phyloP scores from a whole-genome alignment of 1,140 invertebrate genomes.

The Micrasema minimum region DNA sequence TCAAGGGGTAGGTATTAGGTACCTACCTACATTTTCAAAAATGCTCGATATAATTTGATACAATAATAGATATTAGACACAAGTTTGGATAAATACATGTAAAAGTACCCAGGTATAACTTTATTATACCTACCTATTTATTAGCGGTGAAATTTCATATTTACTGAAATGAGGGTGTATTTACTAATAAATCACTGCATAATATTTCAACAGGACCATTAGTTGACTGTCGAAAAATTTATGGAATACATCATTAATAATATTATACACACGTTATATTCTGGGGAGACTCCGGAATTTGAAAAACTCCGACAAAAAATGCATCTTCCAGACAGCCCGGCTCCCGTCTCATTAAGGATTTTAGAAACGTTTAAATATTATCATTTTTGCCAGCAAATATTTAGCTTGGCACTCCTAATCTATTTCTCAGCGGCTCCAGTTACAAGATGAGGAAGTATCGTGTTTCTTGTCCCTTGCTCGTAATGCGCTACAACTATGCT shows the following conservation, averaged over 20 bases:
- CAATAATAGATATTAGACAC: too few relatives aligned
- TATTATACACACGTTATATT: too few relatives aligned
- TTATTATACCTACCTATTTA: too few relatives aligned
- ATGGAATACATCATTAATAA: too few relatives aligned
- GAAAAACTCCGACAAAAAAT: neutral
- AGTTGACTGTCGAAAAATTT: too few relatives aligned
- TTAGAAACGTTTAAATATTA: neutral
- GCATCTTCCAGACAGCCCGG: constrained; percentile 40
- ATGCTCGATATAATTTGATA: too few relatives aligned
- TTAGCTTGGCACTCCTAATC: constrained; percentile 42
- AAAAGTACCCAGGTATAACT: too few relatives aligned
- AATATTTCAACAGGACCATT: neutral
- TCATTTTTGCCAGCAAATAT: constrained; percentile 39
- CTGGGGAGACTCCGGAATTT: too few relatives aligned
- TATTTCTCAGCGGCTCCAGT: constrained; percentile 47
- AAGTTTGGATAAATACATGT: too few relatives aligned
- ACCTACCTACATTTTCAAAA: too few relatives aligned
- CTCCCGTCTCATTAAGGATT: constrained; percentile 45
- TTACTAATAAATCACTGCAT: neutral
- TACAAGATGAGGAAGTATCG: constrained; percentile 47
- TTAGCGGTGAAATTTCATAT: neutral
- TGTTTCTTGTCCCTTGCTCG: constrained; percentile 12
- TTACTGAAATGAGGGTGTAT: neutral
- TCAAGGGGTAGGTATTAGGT: too few relatives aligned
- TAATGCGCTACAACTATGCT: neutral